Conservation (phyloP, 1,140 invertebrate species). For the Helicoverpa zea region DNA sequence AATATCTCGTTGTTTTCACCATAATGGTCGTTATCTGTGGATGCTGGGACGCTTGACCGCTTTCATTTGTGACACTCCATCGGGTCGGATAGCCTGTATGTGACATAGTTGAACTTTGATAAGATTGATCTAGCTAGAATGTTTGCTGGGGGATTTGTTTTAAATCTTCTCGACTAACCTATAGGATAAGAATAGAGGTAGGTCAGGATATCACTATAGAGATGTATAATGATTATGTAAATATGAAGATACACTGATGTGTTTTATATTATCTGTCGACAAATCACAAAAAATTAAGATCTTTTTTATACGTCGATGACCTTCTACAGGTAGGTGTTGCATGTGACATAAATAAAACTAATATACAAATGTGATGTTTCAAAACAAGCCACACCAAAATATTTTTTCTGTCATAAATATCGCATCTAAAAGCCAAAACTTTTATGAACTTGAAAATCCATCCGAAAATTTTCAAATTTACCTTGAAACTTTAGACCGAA, state of each 20-base stretch:
- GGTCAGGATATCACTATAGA: not conserved
- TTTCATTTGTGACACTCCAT: conserved; percentile 40
- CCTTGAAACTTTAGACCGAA: conserved; percentile 12
- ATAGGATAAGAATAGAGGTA: not conserved
- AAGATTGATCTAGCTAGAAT: not conserved
- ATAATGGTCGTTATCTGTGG: conserved; percentile 57
- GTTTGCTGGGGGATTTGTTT: no score
- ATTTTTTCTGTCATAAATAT: no score
- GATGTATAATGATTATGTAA: no score
- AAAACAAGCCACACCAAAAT: no score
- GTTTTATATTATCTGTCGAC: no score
- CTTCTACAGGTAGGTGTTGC: no score
- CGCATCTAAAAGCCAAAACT: not conserved
- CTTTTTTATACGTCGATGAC: no score
- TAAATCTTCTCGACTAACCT: not conserved
- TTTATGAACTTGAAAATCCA: not conserved
- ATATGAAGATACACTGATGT: no score
- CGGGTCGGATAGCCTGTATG: conserved; percentile 17
- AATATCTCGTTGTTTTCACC: conserved; percentile 47
- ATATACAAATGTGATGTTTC: no score
- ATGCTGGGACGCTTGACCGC: conserved; percentile 43
- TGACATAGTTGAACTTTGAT: conserved; percentile 48
- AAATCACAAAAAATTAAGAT: no score
- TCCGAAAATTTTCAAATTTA: not conserved
- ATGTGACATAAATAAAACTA: no score